These are phyloP conservation scores for Bufotes viridis DNA, from an alignment of 2,797 vertebrate genomes.

Conservation along the genomic window DNA sequence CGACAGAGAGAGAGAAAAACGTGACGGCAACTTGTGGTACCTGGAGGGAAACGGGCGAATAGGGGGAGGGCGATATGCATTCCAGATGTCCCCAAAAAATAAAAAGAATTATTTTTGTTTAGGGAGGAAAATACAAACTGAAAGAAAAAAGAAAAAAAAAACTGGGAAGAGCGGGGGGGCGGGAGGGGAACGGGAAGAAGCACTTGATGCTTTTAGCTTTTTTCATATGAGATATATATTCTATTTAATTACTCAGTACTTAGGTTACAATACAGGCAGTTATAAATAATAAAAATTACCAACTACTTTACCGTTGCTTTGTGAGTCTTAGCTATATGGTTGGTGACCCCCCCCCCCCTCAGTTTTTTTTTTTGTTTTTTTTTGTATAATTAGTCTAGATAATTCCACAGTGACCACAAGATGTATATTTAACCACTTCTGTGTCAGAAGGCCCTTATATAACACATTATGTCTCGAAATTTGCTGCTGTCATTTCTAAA, in stretches of 20 bases:
- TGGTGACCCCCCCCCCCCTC: conserved; percentile 4
- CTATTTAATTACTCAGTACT: conserved; percentile 83
- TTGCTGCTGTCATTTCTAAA: conserved; percentile 49
- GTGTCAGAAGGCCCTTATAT: conserved; percentile 59
- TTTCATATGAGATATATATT: conserved; percentile 82
- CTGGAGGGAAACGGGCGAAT: conserved; percentile 74
- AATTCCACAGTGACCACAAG: conserved; percentile 39
- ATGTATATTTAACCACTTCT: conserved; percentile 60
- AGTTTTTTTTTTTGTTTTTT: conserved; percentile 16
- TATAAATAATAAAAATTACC: conserved; percentile 65
- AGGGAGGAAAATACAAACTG: conserved; percentile 61
- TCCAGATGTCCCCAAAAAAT: conserved; percentile 74
- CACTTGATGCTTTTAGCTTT: conserved; percentile 81
- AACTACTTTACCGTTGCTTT: conserved; percentile 77
- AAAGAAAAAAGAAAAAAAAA: conserved; percentile 1
- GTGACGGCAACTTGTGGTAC: conserved; percentile 73
- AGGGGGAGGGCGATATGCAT: conserved; percentile 73
- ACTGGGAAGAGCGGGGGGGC: neutral
- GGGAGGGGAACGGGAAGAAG: conserved; percentile 61
- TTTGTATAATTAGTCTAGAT: conserved; percentile 49
- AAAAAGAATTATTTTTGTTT: conserved; percentile 67
- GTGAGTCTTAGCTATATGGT: conserved; percentile 76
- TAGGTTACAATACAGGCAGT: conserved; percentile 78
- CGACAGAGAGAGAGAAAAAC: conserved; percentile 70
- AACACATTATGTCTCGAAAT: conserved; percentile 43